A percentile compares a stretch with the other conserved stretches of the same genome.
These are phyloP conservation scores for Lycia hirtaria DNA, from an alignment of 2,888 invertebrate genomes.

Conservation along the genomic window DNA sequence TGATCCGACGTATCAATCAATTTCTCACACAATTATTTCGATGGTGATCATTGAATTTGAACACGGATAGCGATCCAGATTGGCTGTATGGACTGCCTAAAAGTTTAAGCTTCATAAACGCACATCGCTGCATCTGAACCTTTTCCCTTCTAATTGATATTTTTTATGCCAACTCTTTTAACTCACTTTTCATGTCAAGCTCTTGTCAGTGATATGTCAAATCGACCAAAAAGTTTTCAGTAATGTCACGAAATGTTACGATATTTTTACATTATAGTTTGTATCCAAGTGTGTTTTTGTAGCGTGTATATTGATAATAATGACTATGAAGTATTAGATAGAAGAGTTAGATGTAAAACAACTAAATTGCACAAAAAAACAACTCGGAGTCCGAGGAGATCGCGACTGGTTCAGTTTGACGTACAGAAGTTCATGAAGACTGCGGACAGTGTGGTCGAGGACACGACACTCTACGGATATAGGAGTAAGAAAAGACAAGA, in stretches of 20 bases:
- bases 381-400: conserved; percentile 37
- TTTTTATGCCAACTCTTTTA: neutral
- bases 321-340: conserved; percentile 15
- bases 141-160: no score
- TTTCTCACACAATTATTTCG: no score
- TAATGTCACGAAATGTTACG: conserved; percentile 49
- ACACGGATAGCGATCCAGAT: no score
- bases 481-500: conserved; percentile 40
- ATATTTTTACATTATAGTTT: conserved; percentile 48
- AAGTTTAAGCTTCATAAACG: no score
- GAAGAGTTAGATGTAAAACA: conserved; percentile 9
- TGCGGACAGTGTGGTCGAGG: conserved; percentile 38
- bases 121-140: no score
- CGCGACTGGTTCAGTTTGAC: conserved; percentile 57
- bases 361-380: conserved; percentile 8
- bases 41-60: no score
- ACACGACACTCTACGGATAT: conserved; percentile 30
- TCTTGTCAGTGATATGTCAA: conserved; percentile 3
- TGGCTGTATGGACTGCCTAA: no score
- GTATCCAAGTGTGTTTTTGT: conserved; percentile 48
- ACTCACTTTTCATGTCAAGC: neutral
- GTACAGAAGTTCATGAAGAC: conserved; percentile 62
- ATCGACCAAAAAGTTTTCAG: conserved; percentile 13
- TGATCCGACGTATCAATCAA: no score
- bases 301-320: conserved; percentile 44